Evolutionary conservation across 1,140 invertebrate genomes (phyloP).

Genomic region (Drosophila repleta): DNA sequence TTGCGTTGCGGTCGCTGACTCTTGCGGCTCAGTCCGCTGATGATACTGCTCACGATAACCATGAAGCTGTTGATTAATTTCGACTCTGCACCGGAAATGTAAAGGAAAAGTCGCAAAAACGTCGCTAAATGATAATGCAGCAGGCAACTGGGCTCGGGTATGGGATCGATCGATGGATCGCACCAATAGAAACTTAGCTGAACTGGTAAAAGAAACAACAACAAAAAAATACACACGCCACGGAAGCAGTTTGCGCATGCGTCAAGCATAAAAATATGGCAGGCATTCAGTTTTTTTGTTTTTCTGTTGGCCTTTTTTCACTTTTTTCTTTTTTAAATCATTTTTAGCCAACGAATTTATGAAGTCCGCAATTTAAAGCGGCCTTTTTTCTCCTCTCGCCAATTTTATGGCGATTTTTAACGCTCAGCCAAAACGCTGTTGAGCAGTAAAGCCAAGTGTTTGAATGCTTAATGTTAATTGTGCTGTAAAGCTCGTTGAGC

Average conservation of each 20-base stretch:
- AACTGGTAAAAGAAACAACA: background rate
- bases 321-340: background rate
- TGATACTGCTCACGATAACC: slow-evolving; percentile 51
- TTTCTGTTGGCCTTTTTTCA: slow-evolving; percentile 1
- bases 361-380: slow-evolving; percentile 51
- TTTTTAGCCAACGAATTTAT: slow-evolving; percentile 53
- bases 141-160: slow-evolving; percentile 28
- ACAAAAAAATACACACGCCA: slow-evolving; percentile 38
- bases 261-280: slow-evolving; percentile 50
- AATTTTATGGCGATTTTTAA: slow-evolving; percentile 57
- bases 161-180: slow-evolving; percentile 27
- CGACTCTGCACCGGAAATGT: slow-evolving; percentile 74
- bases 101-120: slow-evolving; percentile 61
- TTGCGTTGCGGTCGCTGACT: slow-evolving; percentile 53
- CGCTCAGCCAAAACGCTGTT: slow-evolving; percentile 17
- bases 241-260: slow-evolving; percentile 49
- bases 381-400: slow-evolving; percentile 24
- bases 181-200: slow-evolving; percentile 51
- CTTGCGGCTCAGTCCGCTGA: slow-evolving; percentile 28
- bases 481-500: slow-evolving; percentile 55
- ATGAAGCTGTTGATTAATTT: slow-evolving; percentile 78
- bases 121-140: slow-evolving; percentile 74
- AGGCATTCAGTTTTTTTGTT: slow-evolving; percentile 36
- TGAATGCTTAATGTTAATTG: slow-evolving; percentile 52
- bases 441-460: slow-evolving; percentile 67